Percentiles rank a stretch among this genome's conserved stretches.
These are phyloP conservation scores for Drosophila algonquin DNA, from an alignment of 2,888 invertebrate species.

Conservation along the genomic window DNA sequence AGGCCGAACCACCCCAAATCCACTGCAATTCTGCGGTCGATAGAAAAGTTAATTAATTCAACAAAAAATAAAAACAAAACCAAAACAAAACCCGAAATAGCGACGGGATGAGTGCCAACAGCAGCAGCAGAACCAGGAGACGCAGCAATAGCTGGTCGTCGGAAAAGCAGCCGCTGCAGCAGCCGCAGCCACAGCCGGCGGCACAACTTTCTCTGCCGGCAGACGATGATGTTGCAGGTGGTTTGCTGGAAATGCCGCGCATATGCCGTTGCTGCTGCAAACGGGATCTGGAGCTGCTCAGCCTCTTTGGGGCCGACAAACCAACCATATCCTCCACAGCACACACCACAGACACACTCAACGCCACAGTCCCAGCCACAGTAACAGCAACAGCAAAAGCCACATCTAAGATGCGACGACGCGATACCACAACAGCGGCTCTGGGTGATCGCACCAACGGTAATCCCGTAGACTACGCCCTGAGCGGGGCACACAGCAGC, in stretches of 20 bases:
- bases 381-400: background rate
- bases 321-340: constrained; percentile 22
- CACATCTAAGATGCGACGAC: constrained; percentile 19
- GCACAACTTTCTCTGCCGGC: constrained; percentile 37
- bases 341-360: constrained; percentile 14
- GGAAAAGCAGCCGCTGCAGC: background rate
- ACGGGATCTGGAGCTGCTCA: constrained; percentile 53
- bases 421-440: background rate
- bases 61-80: background rate
- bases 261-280: constrained; percentile 68
- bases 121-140: background rate
- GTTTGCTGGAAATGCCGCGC: constrained; percentile 49
- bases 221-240: constrained; percentile 9
- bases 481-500: constrained; percentile 60
- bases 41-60: background rate
- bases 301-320: constrained; percentile 52
- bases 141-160: background rate
- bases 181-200: background rate
- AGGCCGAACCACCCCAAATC: constrained; percentile 4
- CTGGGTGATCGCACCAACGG: constrained; percentile 52
- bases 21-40: constrained; percentile 9
- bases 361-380: no score
- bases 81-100: background rate
- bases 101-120: constrained; percentile 5
- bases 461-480: constrained; percentile 68